Base-by-base conservation (phyloP, 2,797 vertebrate species). In the Myiothlypis coronata region DNA sequence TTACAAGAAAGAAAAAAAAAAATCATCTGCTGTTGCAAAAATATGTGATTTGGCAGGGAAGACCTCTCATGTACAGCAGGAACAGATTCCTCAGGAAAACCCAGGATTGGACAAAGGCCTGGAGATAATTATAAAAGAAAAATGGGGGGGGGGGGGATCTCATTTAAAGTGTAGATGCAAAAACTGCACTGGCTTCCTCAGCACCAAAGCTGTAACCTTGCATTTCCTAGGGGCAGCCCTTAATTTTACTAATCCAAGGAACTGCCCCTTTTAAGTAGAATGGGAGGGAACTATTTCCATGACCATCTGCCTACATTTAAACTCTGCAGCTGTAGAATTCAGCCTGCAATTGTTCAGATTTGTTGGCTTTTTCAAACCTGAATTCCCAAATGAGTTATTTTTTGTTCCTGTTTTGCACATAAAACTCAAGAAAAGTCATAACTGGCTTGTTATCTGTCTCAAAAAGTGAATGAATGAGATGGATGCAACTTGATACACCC, bases 131-230 rank as follows among this genome's bases (percentile, higher is more conserved):
- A 6, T 27, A 34, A 84, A 78, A 68, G 12, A 37, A 82, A 82
- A 76, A 30, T 5, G 3, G 10, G 15, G 6, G 3, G 0, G 6
- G 15, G 6, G 3, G 0, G 14, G 22, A 20, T 22, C 12, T 12
- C 21, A 24, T 82, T 53, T 79, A 23, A 80, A 76, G 7, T 9
- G 8, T 44, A 41, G 19, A 7, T 46, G 20, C 30, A 49, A 30
- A 84, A 87, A 7, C 8, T 26, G 30, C 18, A 8, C 9, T 39
- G n/a, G 14, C 81, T 63, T 79, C 49, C 28, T 87, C 27, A 49
- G 19, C 55, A 77, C 17, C 19, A 35, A 32, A 43, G 55, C 21
- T 37, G 12, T n/a, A 44, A 70, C 22, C 18, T 43, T 76, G 37
- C 15, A 12, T 55, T 86, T 88, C 30, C 50, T 79, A 35, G 19